Evolutionary conservation across 1,140 invertebrate species (phyloP), one percentile per base, ranked within the genome.

Genomic region (Pseudomyrmex concolor): DNA sequence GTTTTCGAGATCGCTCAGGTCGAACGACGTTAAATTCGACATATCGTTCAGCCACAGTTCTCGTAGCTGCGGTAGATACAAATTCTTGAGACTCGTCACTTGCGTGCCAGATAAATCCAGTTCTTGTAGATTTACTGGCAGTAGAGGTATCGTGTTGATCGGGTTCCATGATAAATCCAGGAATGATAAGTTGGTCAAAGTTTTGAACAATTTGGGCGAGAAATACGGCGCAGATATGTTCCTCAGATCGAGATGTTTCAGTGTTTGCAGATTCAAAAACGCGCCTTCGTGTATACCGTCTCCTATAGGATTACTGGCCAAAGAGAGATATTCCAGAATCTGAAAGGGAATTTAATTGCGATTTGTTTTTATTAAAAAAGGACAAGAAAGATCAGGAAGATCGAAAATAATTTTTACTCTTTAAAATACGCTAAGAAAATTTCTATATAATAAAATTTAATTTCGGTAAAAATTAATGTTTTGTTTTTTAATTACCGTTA

Each of bases 151-250:
- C 15, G 67, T 72, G 43, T 81, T 85, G 15, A 94, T 92, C 0
- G 93, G 92, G 63, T 94, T 94, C 4, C 72, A 68, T 0, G 93
- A 94, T 13, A 94, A 73, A 66, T 94, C 92, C 8, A 94, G 71
- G 13, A 73, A 71, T 1, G 90, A 91, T 22, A 94, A 76, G 66
- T 91, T 93, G 0, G 60, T 55, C 10, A 94, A 54, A 0, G 90
- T 84, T 60, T 92, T 90, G 77, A 94, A 94, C 8, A 93, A 62
- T 8, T 89, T 78, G 15, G 87, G 54, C 0, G 91, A 89, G 8
- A 94, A 93, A 60, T 89, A 88, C 0, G 86, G 63, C 2, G 89
- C 83, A 2, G 92, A 92, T 7, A 94, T 59, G 34, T 94, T 93
- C 67, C 84, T 90, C 25, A 94, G 54, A 17, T 92, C 90, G 10